Percentiles rank a stretch among this genome's conserved stretches.
Evolutionary conservation across 2,113 vertebrate species (phyloP).

Genomic region (Emydocephalus ijimae): DNA sequence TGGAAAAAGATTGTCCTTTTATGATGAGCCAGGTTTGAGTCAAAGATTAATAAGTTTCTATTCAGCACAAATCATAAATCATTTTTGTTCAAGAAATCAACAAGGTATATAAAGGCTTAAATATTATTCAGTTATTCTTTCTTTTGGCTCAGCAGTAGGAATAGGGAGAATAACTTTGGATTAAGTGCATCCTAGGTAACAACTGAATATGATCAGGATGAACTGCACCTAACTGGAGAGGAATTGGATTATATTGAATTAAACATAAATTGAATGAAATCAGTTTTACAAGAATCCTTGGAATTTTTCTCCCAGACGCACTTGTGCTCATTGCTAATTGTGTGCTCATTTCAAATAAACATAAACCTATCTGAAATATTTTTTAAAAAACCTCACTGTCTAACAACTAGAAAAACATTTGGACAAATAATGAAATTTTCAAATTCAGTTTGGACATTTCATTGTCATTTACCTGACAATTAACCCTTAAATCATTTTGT

Average conservation of each 20-base stretch:
- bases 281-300: not conserved
- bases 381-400: not conserved
- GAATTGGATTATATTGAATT: not conserved
- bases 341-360: not conserved
- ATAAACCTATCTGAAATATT: not conserved
- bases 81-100: not conserved
- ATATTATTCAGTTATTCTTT: not conserved
- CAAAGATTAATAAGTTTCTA: not conserved
- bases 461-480: not conserved
- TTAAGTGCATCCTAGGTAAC: not conserved
- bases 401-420: not conserved
- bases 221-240: not conserved
- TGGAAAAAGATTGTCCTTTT: not conserved
- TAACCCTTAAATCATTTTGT: not conserved
- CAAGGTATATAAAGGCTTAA: not conserved
- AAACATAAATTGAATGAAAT: not conserved
- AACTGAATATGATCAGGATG: not conserved
- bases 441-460: not conserved
- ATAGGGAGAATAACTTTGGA: not conserved
- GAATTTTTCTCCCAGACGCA: not conserved
- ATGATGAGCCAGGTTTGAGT: not conserved
- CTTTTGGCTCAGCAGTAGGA: not conserved
- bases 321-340: not conserved
- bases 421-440: not conserved
- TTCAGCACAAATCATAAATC: not conserved